A percentile compares a stretch with the other conserved stretches of the same genome.
These are phyloP conservation scores for Poecilia velifera DNA, from an alignment of 2,797 vertebrate species.

Conservation along the genomic window DNA sequence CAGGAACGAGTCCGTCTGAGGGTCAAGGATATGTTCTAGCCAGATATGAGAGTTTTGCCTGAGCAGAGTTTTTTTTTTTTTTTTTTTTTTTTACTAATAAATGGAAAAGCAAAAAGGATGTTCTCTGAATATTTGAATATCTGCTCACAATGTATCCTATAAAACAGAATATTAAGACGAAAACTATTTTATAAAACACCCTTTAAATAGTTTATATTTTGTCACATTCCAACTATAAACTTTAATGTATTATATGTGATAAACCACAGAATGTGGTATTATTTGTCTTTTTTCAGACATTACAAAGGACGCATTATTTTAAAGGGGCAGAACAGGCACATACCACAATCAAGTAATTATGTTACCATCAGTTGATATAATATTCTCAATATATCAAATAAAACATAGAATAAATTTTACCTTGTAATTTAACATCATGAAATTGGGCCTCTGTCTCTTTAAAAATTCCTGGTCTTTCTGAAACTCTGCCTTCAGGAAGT, in stretches of 20 bases:
- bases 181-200: background rate
- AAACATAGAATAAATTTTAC: too few species aligned
- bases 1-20: conserved; percentile 55
- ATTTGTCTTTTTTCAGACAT: background rate
- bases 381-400: too few species aligned
- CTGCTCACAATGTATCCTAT: conserved; percentile 16
- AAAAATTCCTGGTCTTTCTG: too few species aligned
- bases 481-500: too few species aligned
- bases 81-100: conserved; percentile 18
- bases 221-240: background rate
- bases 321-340: too few species aligned
- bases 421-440: too few species aligned
- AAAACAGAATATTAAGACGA: background rate
- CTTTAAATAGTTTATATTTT: background rate
- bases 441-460: too few species aligned
- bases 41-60: conserved; percentile 38
- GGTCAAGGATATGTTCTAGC: conserved; percentile 64
- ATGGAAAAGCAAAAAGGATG: conserved; percentile 26
- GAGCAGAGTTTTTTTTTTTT: conserved; percentile 22
- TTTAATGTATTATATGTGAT: background rate
- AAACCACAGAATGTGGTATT: background rate
- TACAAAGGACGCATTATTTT: background rate
- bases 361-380: too few species aligned
- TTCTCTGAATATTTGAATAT: conserved; percentile 24
- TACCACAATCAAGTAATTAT: too few species aligned